phyloP scores from a whole-genome alignment of 2,888 invertebrate genomes.

The Myathropa florea region DNA sequence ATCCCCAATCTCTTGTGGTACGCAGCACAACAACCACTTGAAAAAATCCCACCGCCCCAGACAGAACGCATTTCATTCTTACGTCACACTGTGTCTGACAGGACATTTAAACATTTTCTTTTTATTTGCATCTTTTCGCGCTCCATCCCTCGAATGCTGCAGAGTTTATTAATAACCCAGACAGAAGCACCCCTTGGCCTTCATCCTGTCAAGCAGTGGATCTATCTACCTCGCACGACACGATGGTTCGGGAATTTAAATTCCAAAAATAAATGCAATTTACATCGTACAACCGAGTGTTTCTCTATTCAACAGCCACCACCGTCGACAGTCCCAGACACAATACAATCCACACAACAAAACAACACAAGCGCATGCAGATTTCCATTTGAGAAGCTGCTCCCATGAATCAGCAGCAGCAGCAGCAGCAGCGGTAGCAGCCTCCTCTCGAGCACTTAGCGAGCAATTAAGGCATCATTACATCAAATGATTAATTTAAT shows the following conservation, averaged over 20 bases:
- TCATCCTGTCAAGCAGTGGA: constrained; percentile 4
- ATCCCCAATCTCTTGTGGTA: too few species aligned
- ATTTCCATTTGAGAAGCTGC: neutral
- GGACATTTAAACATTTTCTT: neutral
- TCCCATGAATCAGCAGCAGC: neutral
- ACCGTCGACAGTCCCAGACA: neutral
- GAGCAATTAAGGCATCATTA: constrained; percentile 42
- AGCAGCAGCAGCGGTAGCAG: neutral
- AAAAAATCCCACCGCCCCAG: too few species aligned
- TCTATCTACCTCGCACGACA: neutral
- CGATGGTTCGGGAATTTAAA: neutral
- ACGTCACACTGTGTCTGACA: neutral
- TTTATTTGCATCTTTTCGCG: neutral
- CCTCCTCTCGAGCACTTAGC: constrained; percentile 9
- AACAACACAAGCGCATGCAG: neutral
- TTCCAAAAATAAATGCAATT: neutral
- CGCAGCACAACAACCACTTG: too few species aligned
- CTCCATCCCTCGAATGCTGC: neutral
- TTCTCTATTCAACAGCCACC: neutral
- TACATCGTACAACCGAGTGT: neutral
- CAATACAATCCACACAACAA: neutral
- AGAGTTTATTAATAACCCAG: constrained; percentile 40
- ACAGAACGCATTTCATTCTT: neutral
- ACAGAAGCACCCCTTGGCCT: constrained; percentile 22
- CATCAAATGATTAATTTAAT: constrained; percentile 53